Conservation (phyloP, 2,888 invertebrate genomes). For the Hirtodrosophila alboralis region DNA sequence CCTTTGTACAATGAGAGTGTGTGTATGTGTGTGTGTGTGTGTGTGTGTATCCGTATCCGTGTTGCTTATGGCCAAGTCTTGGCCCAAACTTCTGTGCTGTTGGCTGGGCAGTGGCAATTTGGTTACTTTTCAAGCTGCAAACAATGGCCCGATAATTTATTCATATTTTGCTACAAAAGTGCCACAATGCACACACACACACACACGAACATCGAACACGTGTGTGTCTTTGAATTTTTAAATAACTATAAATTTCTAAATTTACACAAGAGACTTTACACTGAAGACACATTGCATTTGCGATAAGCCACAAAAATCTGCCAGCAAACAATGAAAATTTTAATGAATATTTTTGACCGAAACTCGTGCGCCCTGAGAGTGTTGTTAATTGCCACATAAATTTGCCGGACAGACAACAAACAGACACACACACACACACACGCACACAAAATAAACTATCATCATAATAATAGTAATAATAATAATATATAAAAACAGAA, state of each 20-base stretch:
- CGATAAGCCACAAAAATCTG: slow-evolving; percentile 71
- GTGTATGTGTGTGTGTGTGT: slow-evolving; percentile 19
- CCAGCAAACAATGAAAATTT: slow-evolving; percentile 69
- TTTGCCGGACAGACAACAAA: slow-evolving; percentile 41
- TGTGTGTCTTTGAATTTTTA: slow-evolving; percentile 67
- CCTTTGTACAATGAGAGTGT: neutral
- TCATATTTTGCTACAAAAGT: slow-evolving; percentile 74
- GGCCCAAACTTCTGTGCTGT: slow-evolving; percentile 39
- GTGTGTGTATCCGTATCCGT: slow-evolving; percentile 46
- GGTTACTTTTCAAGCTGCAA: slow-evolving; percentile 73
- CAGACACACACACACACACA: slow-evolving; percentile 27
- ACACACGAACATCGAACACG: slow-evolving; percentile 5
- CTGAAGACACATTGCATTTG: slow-evolving; percentile 75
- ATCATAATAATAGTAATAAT: no score
- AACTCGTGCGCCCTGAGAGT: slow-evolving; percentile 52
- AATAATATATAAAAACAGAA: slow-evolving; percentile 1
- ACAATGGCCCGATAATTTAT: slow-evolving; percentile 76
- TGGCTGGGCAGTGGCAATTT: slow-evolving; percentile 44
- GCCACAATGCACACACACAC: slow-evolving; percentile 38
- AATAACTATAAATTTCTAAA: slow-evolving; percentile 80
- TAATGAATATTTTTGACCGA: slow-evolving; percentile 72
- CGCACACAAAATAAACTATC: neutral
- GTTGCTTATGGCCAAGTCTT: slow-evolving; percentile 70
- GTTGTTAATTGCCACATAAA: slow-evolving; percentile 77
- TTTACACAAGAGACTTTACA: slow-evolving; percentile 71